Conservation (phyloP, 2,888 invertebrate species). For the Galerucella calmariensis region DNA sequence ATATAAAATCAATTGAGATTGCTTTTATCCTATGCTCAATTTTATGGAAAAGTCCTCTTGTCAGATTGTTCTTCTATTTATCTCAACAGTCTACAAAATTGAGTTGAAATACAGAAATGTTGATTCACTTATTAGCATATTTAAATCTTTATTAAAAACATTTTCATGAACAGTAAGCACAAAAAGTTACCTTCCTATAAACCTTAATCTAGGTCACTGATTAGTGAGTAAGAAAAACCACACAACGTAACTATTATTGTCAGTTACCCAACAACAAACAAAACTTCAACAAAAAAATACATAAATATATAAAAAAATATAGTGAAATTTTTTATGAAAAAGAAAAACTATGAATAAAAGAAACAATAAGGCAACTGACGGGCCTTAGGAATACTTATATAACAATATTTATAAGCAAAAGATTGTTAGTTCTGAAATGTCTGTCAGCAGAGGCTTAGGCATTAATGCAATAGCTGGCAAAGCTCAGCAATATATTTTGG, state of each 20-base stretch:
- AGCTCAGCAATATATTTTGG: constrained; percentile 52
- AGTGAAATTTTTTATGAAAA: constrained; percentile 44
- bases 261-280: constrained; percentile 57
- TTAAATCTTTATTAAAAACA: too few species aligned
- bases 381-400: constrained; percentile 55
- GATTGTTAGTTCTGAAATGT: constrained; percentile 57
- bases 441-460: constrained; percentile 60
- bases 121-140: too few species aligned
- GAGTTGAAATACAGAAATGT: too few species aligned
- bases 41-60: too few species aligned
- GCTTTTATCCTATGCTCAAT: too few species aligned
- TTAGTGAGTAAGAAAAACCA: constrained; percentile 56
- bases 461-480: constrained; percentile 57
- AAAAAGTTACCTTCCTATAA: constrained; percentile 13
- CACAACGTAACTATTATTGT: constrained; percentile 54
- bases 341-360: constrained; percentile 39
- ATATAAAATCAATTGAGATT: too few species aligned
- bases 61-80: too few species aligned
- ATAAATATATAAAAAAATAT: constrained; percentile 60
- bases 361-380: constrained; percentile 57
- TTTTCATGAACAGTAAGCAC: not conserved
- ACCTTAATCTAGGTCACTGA: constrained; percentile 51
- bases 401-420: constrained; percentile 56
- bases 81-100: too few species aligned
- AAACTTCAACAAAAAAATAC: constrained; percentile 58